A percentile compares a stretch with the other conserved stretches of the same genome.
Conservation (phyloP, 2,113 vertebrate genomes). For the Himantopus leucocephalus region DNA sequence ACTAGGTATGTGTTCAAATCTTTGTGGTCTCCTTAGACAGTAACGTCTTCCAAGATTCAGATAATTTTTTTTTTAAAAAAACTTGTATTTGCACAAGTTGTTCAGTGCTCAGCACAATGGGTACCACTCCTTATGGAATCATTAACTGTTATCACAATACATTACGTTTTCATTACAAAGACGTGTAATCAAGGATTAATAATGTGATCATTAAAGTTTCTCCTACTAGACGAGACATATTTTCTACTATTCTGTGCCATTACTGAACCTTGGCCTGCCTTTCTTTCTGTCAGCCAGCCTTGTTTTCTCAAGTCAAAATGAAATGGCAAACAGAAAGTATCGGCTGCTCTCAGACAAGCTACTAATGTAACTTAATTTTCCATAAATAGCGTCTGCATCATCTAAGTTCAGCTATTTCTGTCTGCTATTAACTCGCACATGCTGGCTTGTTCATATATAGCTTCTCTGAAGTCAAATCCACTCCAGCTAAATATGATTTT, state of each 20-base stretch:
- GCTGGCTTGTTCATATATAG: neutral
- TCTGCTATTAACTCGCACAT: neutral
- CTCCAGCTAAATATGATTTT: conserved; percentile 29
- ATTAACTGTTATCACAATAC: neutral
- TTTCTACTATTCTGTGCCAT: neutral
- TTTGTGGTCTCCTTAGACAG: neutral
- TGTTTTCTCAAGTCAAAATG: neutral
- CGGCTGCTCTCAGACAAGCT: conserved; percentile 2
- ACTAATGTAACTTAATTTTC: conserved; percentile 62
- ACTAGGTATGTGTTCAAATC: neutral
- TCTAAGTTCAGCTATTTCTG: conserved; percentile 45
- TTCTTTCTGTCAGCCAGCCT: neutral
- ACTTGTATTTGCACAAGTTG: neutral
- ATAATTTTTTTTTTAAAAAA: neutral
- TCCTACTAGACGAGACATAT: neutral
- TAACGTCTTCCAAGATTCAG: neutral
- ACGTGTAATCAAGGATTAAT: neutral
- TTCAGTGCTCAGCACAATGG: neutral
- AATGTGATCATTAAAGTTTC: neutral
- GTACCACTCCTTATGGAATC: neutral
- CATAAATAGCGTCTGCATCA: conserved; percentile 49
- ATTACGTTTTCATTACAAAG: neutral
- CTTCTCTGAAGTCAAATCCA: conserved; percentile 20
- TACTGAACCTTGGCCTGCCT: neutral
- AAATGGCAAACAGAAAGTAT: neutral